Percentiles rank a stretch among this genome's conserved stretches.
phyloP scores from a whole-genome alignment of 2,888 invertebrate genomes.

The Seira ritae region DNA sequence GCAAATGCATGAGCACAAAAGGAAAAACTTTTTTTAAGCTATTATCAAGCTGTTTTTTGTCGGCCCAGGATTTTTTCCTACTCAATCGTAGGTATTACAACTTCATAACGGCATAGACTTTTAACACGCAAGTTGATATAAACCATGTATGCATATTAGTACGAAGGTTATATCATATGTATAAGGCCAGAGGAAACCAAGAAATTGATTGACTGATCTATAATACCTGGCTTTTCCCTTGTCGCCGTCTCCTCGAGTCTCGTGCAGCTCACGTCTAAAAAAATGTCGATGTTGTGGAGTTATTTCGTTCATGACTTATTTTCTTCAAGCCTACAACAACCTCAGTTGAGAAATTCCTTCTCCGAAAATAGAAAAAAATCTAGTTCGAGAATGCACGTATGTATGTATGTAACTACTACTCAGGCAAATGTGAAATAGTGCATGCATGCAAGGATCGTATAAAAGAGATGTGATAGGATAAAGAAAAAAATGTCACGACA shows the following conservation, averaged over 20 bases:
- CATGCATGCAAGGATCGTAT: neutral
- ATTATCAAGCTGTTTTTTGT: neutral
- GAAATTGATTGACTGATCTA: conserved; percentile 39
- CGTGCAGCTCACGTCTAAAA: neutral
- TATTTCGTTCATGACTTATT: conserved; percentile 22
- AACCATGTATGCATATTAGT: conserved; percentile 18
- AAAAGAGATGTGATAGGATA: neutral
- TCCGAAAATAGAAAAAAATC: conserved; percentile 8
- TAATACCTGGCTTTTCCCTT: conserved; percentile 5
- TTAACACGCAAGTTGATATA: neutral
- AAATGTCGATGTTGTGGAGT: neutral
- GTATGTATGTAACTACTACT: no score
- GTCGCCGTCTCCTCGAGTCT: neutral
- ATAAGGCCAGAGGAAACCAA: neutral
- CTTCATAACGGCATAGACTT: neutral
- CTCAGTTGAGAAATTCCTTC: neutral
- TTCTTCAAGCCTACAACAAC: neutral
- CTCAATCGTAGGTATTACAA: neutral
- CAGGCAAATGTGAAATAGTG: no score
- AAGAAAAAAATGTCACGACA: neutral
- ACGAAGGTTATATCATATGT: no score
- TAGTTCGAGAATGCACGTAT: neutral
- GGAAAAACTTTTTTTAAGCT: neutral
- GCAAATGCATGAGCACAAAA: neutral
- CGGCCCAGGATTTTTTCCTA: neutral